Evolutionary conservation across 2,113 vertebrate species (phyloP).

Genomic region (Thalassarche chlororhynchos): DNA sequence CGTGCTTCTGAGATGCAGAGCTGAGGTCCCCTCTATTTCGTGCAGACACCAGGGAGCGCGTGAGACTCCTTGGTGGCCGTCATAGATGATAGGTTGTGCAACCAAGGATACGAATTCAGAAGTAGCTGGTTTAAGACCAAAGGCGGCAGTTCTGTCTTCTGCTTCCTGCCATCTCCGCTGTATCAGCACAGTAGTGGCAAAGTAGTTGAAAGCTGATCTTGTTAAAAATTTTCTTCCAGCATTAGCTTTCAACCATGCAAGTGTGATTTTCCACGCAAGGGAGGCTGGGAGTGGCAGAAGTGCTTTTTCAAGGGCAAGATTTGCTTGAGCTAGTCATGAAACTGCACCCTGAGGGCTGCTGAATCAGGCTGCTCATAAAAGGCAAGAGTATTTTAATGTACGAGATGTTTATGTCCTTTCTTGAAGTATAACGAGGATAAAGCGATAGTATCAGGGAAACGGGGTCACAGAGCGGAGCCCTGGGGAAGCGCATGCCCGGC

Average conservation of each 20-base stretch:
- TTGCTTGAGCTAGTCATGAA: constrained; percentile 7
- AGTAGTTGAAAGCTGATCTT: neutral
- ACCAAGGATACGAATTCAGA: fast-evolving
- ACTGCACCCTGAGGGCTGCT: neutral
- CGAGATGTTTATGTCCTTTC: neutral
- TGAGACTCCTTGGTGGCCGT: neutral
- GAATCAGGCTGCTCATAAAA: neutral
- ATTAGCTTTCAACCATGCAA: neutral
- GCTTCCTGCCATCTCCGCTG: neutral
- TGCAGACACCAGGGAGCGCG: fast-evolving
- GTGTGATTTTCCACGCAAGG: neutral
- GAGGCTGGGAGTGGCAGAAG: neutral
- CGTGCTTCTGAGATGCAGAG: neutral
- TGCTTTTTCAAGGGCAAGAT: neutral
- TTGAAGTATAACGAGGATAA: neutral
- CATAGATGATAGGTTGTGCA: neutral
- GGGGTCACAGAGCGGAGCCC: neutral
- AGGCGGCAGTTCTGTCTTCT: neutral
- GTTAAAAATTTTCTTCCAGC: neutral
- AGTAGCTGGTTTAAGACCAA: neutral
- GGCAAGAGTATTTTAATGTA: constrained; percentile 12
- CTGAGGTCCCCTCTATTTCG: neutral
- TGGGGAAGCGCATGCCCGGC: neutral
- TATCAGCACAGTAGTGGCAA: neutral
- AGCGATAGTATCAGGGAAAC: neutral